Conservation (phyloP, 2,888 invertebrate genomes). For the Rhodophaea formosa region DNA sequence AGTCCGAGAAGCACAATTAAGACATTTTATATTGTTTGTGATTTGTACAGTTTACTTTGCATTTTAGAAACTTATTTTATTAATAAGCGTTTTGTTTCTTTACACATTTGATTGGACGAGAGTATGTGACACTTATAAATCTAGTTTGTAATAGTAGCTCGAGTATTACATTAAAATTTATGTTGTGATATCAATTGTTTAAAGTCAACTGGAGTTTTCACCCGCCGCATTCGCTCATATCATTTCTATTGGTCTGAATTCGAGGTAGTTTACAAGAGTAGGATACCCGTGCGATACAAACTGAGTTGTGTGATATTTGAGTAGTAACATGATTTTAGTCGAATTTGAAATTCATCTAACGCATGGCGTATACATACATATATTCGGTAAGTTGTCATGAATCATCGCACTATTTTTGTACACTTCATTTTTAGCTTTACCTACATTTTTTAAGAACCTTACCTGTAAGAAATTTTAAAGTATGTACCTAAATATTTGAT, state of each 20-base stretch:
- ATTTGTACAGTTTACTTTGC: constrained; percentile 23
- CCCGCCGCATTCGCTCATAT: constrained; percentile 39
- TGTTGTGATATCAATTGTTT: constrained; percentile 5
- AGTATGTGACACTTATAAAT: neutral
- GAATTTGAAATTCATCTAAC: constrained; percentile 56
- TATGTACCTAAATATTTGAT: constrained; percentile 49
- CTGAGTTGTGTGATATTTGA: constrained; percentile 62
- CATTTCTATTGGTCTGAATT: constrained; percentile 55
- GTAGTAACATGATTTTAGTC: constrained; percentile 58
- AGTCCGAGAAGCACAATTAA: constrained; percentile 15
- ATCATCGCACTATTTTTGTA: constrained; percentile 60
- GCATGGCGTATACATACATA: constrained; percentile 53
- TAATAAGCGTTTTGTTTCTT: constrained; percentile 20
- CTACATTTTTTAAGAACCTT: constrained; percentile 40
- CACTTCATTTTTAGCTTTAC: constrained; percentile 57
- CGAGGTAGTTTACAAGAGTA: constrained; percentile 29
- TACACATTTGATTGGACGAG: neutral
- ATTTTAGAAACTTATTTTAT: constrained; percentile 29
- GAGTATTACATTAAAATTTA: constrained; percentile 8
- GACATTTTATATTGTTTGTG: constrained; percentile 17
- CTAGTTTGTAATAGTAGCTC: constrained; percentile 5
- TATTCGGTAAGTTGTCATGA: constrained; percentile 45
- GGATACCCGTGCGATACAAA: constrained; percentile 37
- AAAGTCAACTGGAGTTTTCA: neutral
- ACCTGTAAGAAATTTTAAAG: constrained; percentile 42